phyloP scores from a whole-genome alignment of 2,797 vertebrate genomes.

The Acanthiza pusilla region DNA sequence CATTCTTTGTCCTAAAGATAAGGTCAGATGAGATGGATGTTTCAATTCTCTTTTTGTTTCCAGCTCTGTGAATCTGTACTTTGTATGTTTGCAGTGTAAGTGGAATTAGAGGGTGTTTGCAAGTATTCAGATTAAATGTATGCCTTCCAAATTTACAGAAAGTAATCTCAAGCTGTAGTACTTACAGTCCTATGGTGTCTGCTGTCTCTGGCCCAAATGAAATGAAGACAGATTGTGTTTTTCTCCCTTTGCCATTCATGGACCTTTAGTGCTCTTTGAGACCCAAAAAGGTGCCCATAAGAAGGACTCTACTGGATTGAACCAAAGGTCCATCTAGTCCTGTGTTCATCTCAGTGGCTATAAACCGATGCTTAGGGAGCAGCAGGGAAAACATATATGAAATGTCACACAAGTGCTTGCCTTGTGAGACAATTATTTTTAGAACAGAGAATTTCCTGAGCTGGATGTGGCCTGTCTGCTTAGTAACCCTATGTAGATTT shows the following conservation, averaged over 20 bases:
- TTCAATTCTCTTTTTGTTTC: constrained; percentile 39
- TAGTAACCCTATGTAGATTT: background rate
- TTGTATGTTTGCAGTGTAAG: background rate
- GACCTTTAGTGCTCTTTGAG: background rate
- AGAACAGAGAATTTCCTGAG: constrained; percentile 39
- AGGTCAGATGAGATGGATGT: background rate
- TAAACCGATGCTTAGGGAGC: background rate
- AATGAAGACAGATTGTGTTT: background rate
- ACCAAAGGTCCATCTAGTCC: background rate
- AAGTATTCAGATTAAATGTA: background rate
- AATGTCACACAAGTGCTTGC: background rate
- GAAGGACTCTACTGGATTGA: background rate
- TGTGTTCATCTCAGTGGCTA: background rate
- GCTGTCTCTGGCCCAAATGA: background rate
- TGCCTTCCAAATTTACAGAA: background rate
- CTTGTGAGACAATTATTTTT: constrained; percentile 23
- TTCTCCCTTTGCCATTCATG: background rate
- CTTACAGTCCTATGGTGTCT: background rate
- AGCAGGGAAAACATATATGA: background rate
- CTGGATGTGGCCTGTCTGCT: background rate
- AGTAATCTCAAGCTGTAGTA: background rate
- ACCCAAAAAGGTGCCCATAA: background rate
- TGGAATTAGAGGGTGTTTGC: background rate
- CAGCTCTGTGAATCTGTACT: background rate
- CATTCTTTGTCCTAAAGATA: constrained; percentile 4